Evolutionary conservation across 2,888 invertebrate species (phyloP).

Genomic region (Actias luna): DNA sequence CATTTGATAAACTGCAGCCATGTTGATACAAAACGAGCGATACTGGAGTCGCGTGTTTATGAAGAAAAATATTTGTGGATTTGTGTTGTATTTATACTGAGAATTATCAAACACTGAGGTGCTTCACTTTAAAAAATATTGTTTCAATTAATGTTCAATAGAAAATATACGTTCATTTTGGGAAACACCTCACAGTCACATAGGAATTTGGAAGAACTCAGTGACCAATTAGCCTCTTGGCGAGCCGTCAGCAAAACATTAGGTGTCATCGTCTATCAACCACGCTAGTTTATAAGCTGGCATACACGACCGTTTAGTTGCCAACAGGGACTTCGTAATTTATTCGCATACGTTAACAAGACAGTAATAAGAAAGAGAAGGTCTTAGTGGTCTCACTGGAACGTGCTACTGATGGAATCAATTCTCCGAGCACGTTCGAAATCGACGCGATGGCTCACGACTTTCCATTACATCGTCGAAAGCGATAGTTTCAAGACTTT

Average conservation of each 20-base stretch:
- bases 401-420: background rate
- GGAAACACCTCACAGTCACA: conserved; percentile 59
- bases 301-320: conserved; percentile 50
- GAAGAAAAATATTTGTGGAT: background rate
- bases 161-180: conserved; percentile 23
- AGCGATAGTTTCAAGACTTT: conserved; percentile 2
- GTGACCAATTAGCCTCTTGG: conserved; percentile 48
- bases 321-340: conserved; percentile 57
- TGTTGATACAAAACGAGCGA: conserved; percentile 10
- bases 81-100: background rate
- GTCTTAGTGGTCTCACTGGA: background rate
- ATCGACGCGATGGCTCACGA: background rate
- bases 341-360: conserved; percentile 45
- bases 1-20: conserved; percentile 10
- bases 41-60: background rate
- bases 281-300: conserved; percentile 60
- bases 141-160: background rate
- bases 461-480: conserved; percentile 5
- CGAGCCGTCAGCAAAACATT: conserved; percentile 42
- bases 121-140: background rate
- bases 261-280: conserved; percentile 47
- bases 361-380: background rate
- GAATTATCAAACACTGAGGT: background rate
- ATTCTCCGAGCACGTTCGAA: background rate
- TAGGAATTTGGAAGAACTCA: conserved; percentile 42